Base-by-base conservation (phyloP, 2,113 vertebrate species). In the Elephantulus edwardii region DNA sequence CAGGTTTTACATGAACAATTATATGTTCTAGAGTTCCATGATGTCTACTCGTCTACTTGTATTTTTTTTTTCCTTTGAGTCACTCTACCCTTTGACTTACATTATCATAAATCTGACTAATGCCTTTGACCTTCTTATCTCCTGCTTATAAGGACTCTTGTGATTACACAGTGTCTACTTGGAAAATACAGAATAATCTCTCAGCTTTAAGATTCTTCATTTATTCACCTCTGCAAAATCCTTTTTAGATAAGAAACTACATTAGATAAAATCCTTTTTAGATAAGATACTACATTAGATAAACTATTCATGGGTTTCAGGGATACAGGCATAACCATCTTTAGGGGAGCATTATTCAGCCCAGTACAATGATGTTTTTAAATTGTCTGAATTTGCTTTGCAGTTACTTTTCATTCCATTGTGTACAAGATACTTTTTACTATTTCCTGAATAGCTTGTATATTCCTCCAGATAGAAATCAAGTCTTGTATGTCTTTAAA, bases 401-500 rank as follows among this genome's bases (percentile, higher is more conserved):
- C 66, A 42, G 44, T n/a, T 74, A 30, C 82, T 91, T 90, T 87
- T 93, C 33, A 87, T 62, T 17, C 87, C 60, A 60, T 24, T 42
- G 9, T 62, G 24, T 33, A n/a, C 3, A 62, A 8, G 38, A 70
- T 66, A 74, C 40, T 79, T 92, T 94, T 50, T 20, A 60, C 20
- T 77, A 76, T 72, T 90, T 90, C 64, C 74, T n/a, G 50, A 92
- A 76, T 20, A 44, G 33, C 30, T 50, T 86, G 35, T 84, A 91
- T 88, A 64, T 95, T 90, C 60, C 52, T 93, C 48, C 72, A 44
- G 74, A 50, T 14, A 90, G 26, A 42, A 24, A 90, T 75, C 60
- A 89, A 79, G 10, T 64, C 22, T 84, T 81, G 58, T 26, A n/a
- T 84, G 84, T 62, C 90, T 89, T 81, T 10, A 20, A 60, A 17